Conservation (phyloP, 2,888 invertebrate genomes). For the Synanthedon formicaeformis region DNA sequence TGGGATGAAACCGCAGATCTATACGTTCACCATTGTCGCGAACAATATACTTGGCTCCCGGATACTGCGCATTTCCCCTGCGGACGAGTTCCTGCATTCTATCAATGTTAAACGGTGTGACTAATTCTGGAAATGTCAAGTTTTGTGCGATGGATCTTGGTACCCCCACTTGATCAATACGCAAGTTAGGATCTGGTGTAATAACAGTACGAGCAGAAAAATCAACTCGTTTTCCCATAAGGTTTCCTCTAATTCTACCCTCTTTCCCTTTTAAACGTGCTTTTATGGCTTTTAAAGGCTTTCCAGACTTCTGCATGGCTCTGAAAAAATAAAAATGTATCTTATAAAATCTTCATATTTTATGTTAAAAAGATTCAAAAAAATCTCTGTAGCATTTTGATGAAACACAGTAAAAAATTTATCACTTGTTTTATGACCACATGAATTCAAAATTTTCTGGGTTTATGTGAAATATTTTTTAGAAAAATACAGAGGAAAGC, state of each 20-base stretch:
- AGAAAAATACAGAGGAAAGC: no score
- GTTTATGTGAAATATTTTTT: no score
- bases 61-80: conserved; percentile 97
- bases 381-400: no score
- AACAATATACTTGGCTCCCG: conserved; percentile 99
- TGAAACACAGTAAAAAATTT: no score
- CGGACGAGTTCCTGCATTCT: conserved; percentile 93
- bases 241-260: conserved; percentile 97
- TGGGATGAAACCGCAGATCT: conserved; percentile 97
- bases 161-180: conserved; percentile 97
- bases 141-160: conserved; percentile 99
- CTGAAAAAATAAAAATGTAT: conserved; percentile 43
- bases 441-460: no score
- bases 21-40: conserved; percentile 99
- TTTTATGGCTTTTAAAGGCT: conserved; percentile 97
- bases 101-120: conserved; percentile 99
- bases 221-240: conserved; percentile 99
- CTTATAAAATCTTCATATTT: no score
- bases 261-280: conserved; percentile 98
- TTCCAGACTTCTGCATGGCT: conserved; percentile 99
- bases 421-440: no score
- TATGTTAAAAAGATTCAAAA: no score
- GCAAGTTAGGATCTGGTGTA: conserved; percentile 94
- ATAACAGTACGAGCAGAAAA: conserved; percentile 99
- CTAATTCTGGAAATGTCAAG: conserved; percentile 98